phyloP scores from a whole-genome alignment of 2,113 vertebrate species.

The Sciurus niger region DNA sequence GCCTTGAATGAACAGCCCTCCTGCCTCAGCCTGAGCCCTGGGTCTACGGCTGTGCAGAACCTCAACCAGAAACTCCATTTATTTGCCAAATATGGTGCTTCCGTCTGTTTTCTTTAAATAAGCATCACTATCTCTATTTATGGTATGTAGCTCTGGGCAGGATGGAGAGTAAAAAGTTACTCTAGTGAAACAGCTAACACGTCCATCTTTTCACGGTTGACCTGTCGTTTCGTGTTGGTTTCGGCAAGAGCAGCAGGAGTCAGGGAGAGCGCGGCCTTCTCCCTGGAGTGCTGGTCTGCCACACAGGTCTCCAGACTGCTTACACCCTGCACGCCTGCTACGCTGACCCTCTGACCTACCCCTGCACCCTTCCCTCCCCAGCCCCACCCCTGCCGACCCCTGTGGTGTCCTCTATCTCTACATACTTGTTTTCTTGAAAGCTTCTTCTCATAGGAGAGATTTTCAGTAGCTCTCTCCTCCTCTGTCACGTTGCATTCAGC shows the following conservation, averaged over 20 bases:
- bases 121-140: too few species aligned
- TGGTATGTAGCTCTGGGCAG: not conserved
- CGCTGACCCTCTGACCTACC: not conserved
- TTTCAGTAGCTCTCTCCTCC: not conserved
- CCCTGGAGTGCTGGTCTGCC: too few species aligned
- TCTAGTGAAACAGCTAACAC: not conserved
- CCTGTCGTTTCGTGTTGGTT: not conserved
- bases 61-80: too few species aligned
- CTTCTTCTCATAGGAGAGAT: not conserved
- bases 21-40: too few species aligned
- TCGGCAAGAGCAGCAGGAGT: not conserved
- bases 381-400: not conserved
- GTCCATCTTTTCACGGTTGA: too few species aligned
- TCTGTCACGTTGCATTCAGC: not conserved
- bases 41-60: too few species aligned
- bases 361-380: too few species aligned
- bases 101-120: too few species aligned
- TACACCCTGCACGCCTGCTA: too few species aligned
- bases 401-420: not conserved
- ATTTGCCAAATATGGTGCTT: not conserved
- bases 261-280: not conserved
- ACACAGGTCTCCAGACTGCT: not conserved
- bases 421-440: not conserved
- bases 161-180: not conserved
- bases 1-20: too few species aligned